These are phyloP conservation scores for Polypedilum vanderplanki DNA, from an alignment of 1,140 invertebrate genomes.

Conservation along the genomic window DNA sequence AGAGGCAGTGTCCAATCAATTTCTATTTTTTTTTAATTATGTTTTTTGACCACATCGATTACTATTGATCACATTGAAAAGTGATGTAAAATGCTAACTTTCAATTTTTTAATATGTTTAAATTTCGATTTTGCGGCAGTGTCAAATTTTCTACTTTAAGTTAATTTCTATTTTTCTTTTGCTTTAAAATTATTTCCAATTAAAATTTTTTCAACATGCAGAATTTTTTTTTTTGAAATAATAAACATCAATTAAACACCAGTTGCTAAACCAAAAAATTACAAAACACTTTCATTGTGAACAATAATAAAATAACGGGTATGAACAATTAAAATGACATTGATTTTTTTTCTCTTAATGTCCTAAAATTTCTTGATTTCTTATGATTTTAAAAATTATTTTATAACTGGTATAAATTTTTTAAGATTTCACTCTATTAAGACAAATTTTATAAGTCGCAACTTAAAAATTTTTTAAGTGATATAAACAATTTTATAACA, in stretches of 20 bases:
- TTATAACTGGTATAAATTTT: no score
- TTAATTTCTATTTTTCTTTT: neutral
- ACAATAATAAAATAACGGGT: slow-evolving; percentile 6
- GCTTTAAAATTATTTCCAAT: no score
- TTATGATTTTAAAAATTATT: no score
- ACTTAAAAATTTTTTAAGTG: no score
- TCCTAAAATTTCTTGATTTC: no score
- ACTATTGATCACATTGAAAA: slow-evolving; percentile 26
- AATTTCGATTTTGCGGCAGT: neutral
- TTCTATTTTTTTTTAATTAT: neutral
- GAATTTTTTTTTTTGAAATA: neutral
- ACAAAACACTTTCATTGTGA: slow-evolving; percentile 12
- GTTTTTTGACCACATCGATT: slow-evolving; percentile 15
- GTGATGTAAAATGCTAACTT: neutral
- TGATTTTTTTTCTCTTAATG: no score
- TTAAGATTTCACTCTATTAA: no score
- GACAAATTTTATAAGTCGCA: no score
- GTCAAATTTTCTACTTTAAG: slow-evolving; percentile 12
- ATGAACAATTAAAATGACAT: neutral
- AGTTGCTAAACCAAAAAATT: neutral
- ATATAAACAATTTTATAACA: no score
- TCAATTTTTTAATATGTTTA: no score
- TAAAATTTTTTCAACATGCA: no score
- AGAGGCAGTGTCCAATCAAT: slow-evolving; percentile 24
- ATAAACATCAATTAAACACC: neutral